These are phyloP conservation scores for Microcebus murinus DNA, from an alignment of 2,113 vertebrate species.

Conservation along the genomic window DNA sequence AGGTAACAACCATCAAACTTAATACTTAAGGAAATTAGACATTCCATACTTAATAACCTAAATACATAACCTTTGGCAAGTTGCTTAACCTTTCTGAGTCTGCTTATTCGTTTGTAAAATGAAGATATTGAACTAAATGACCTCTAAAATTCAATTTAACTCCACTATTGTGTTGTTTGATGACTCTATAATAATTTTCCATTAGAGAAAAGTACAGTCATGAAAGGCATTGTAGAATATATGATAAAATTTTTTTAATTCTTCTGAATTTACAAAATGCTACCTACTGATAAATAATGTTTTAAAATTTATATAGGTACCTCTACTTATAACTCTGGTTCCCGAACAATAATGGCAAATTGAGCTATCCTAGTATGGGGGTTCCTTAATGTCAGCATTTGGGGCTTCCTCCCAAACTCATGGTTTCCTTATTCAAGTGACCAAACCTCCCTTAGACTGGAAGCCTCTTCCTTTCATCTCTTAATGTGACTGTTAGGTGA, in stretches of 20 bases:
- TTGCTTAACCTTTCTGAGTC: not conserved
- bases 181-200: not conserved
- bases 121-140: not conserved
- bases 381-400: not conserved
- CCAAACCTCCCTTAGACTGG: not conserved
- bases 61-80: not conserved
- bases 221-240: not conserved
- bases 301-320: not conserved
- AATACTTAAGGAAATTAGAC: too few species aligned
- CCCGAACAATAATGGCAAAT: not conserved
- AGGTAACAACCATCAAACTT: too few species aligned
- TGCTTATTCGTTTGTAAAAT: slow-evolving; percentile 32
- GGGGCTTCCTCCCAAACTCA: not conserved
- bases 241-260: not conserved
- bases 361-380: not conserved
- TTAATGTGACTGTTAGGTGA: not conserved
- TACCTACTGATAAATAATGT: not conserved
- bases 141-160: not conserved
- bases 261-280: not conserved
- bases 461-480: slow-evolving; percentile 13
- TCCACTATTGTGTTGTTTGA: not conserved
- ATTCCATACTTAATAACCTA: too few species aligned
- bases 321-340: not conserved
- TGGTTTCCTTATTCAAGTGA: not conserved
- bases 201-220: not conserved